Evolutionary conservation across 2,888 invertebrate species (phyloP).

Genomic region (Dioctria linearis): DNA sequence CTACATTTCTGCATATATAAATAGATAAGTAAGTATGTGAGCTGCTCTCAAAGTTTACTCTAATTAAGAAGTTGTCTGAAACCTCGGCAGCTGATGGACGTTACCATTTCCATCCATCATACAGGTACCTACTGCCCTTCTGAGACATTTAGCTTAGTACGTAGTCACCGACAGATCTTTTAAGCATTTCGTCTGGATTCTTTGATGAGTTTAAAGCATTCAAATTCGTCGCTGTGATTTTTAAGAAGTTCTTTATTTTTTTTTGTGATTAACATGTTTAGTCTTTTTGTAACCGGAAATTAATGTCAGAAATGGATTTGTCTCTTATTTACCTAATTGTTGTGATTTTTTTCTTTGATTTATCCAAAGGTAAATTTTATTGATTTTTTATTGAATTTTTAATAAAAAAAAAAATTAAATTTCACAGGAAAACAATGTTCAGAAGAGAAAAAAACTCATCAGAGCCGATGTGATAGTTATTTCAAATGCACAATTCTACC

Average conservation of each 20-base stretch:
- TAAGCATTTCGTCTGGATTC: constrained; percentile 29
- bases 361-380: constrained; percentile 43
- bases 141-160: constrained; percentile 19
- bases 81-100: background rate
- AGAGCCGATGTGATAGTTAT: constrained; percentile 69
- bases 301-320: constrained; percentile 13
- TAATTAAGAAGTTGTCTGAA: constrained; percentile 33
- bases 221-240: background rate
- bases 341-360: constrained; percentile 23
- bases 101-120: constrained; percentile 35
- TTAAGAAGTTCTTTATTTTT: constrained; percentile 6
- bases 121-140: background rate
- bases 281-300: constrained; percentile 10
- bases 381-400: background rate
- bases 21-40: background rate
- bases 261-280: background rate
- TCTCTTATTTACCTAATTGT: constrained; percentile 26
- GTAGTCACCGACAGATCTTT: background rate
- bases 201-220: constrained; percentile 33
- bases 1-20: too few species aligned
- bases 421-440: constrained; percentile 68
- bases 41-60: background rate
- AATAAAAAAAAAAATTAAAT: constrained; percentile 7
- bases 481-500: constrained; percentile 67
- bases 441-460: constrained; percentile 67